Conservation (phyloP, 1,140 invertebrate species). For the Amyelois transitella region DNA sequence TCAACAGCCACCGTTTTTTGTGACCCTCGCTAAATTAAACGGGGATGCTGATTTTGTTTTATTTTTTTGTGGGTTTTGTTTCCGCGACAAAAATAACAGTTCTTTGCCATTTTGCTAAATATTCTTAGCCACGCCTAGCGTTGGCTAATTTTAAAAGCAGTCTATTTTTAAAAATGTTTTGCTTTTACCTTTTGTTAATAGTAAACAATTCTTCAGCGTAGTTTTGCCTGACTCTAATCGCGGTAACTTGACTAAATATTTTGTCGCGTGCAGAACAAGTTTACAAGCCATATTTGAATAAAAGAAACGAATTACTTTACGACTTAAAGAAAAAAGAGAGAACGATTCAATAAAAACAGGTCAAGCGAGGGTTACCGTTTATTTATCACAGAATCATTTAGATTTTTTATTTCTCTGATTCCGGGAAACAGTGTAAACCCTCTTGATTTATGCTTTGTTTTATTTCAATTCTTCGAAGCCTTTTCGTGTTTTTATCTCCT, state of each 20-base stretch:
- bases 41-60: conserved; percentile 61
- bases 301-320: neutral
- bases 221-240: conserved; percentile 32
- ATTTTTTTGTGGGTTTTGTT: conserved; percentile 31
- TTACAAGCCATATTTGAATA: conserved; percentile 1
- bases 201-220: conserved; percentile 15
- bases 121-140: neutral
- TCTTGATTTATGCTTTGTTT: neutral
- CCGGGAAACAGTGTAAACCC: neutral
- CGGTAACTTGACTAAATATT: conserved; percentile 34
- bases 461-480: neutral
- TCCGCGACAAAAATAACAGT: conserved; percentile 6
- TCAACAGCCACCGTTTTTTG: conserved; percentile 58
- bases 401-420: neutral
- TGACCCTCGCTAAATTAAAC: conserved; percentile 66
- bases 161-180: neutral
- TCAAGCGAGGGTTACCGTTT: neutral
- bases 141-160: neutral
- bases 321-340: neutral
- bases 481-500: neutral
- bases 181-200: neutral
- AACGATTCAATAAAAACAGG: neutral
- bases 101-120: conserved; percentile 1
- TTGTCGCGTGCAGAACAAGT: conserved; percentile 32
- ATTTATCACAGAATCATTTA: neutral